Conservation (phyloP, 2,888 invertebrate species). For the Chalcosyrphus nemorum region DNA sequence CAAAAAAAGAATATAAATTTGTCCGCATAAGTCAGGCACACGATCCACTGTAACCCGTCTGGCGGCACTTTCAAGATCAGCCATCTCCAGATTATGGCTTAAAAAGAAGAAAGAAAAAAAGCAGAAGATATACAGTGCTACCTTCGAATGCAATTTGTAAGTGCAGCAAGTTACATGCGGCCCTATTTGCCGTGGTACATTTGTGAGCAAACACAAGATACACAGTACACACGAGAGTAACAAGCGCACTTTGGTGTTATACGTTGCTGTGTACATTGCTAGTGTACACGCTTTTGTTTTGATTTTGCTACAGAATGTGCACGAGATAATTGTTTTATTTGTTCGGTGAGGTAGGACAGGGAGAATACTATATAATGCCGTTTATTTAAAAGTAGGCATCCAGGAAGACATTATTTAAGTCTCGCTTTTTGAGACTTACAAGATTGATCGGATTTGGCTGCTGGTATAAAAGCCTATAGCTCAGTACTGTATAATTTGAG, state of each 20-base stretch:
- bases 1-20: not conserved
- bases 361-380: not conserved
- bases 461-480: too few species aligned
- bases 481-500: too few species aligned
- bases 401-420: not conserved
- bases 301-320: not conserved
- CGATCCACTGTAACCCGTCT: not conserved
- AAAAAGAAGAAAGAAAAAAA: slow-evolving; percentile 1
- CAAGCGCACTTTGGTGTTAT: slow-evolving; percentile 52
- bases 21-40: not conserved
- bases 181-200: slow-evolving; percentile 43
- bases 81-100: slow-evolving; percentile 9
- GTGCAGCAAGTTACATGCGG: slow-evolving; percentile 42
- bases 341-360: slow-evolving; percentile 7
- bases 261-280: slow-evolving; percentile 14
- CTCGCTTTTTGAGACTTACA: not conserved
- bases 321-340: not conserved
- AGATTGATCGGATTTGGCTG: too few species aligned
- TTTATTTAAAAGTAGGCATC: not conserved
- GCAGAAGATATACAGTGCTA: slow-evolving; percentile 3
- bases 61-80: slow-evolving; percentile 54
- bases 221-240: slow-evolving; percentile 27
- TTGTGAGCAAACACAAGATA: slow-evolving; percentile 27
- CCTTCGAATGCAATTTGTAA: slow-evolving; percentile 55
- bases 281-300: slow-evolving; percentile 26